Percentiles rank a stretch among this genome's conserved stretches.
phyloP scores from a whole-genome alignment of 23 tunicate genomes.

The Styela clava region DNA sequence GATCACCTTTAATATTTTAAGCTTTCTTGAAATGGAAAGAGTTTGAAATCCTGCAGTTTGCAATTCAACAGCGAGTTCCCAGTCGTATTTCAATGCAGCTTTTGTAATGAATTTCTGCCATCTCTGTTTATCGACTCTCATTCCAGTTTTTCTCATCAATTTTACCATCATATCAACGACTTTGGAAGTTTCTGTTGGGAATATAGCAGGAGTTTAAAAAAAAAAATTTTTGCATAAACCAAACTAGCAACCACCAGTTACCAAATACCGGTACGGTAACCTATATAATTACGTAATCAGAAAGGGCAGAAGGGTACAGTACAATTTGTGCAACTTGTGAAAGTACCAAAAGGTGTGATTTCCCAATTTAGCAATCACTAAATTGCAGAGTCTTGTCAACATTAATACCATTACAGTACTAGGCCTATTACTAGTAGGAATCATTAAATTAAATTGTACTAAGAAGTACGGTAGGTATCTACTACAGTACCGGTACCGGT shows the following conservation, averaged over 20 bases:
- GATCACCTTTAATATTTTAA: slow-evolving; percentile 16
- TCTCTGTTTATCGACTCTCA: slow-evolving; percentile 33
- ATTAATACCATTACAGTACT: too few species aligned
- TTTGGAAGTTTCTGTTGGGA: slow-evolving; percentile 5
- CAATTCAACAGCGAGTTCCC: slow-evolving; percentile 9
- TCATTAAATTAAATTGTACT: too few species aligned
- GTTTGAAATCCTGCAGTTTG: neutral
- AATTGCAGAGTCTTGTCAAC: too few species aligned
- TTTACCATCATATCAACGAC: slow-evolving; percentile 20
- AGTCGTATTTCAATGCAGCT: slow-evolving; percentile 3
- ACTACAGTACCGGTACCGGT: too few species aligned
- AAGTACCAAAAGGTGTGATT: too few species aligned
- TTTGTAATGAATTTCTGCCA: slow-evolving; percentile 22
- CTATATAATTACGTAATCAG: too few species aligned
- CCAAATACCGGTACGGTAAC: too few species aligned
- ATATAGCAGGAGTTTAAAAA: neutral
- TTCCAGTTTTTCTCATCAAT: slow-evolving; percentile 33
- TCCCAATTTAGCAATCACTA: too few species aligned
- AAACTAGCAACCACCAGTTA: slow-evolving; percentile 3
- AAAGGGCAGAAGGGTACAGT: neutral
- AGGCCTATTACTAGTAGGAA: too few species aligned
- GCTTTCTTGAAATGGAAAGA: neutral
- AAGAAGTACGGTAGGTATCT: too few species aligned
- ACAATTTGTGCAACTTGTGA: neutral
- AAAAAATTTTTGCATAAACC: neutral